phyloP scores from a whole-genome alignment of 2,888 invertebrate species.

The Laothoe populi region DNA sequence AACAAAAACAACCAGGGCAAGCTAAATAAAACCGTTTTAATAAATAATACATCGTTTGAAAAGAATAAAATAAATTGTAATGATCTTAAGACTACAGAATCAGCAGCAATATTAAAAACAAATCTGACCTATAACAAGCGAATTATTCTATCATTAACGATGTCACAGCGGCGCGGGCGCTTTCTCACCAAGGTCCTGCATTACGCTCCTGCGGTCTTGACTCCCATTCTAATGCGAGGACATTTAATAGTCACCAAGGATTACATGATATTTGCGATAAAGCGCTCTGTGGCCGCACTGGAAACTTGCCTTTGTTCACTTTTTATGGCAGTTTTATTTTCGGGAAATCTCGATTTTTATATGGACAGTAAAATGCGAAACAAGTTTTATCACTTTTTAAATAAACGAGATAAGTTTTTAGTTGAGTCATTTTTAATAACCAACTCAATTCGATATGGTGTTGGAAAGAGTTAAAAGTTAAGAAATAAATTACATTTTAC shows the following conservation, averaged over 20 bases:
- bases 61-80: too few species aligned
- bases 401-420: not conserved
- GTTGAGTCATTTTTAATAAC: not conserved
- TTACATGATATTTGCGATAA: constrained; percentile 24
- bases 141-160: too few species aligned
- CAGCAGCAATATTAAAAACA: too few species aligned
- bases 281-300: not conserved
- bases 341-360: constrained; percentile 11
- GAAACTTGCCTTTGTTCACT: constrained; percentile 8
- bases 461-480: not conserved
- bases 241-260: constrained; percentile 25
- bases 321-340: constrained; percentile 15
- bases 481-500: too few species aligned
- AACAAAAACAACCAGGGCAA: too few species aligned
- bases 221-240: constrained; percentile 13
- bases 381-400: not conserved
- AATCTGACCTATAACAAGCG: too few species aligned
- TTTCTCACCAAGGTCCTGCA: too few species aligned
- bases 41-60: too few species aligned
- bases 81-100: too few species aligned
- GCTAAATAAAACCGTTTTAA: too few species aligned
- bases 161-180: too few species aligned
- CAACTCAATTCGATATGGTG: too few species aligned
- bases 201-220: not conserved
- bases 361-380: not conserved